Percentiles rank a stretch among this genome's conserved stretches.
Conservation (phyloP, 1,140 invertebrate genomes). For the Ylistrum balloti region DNA sequence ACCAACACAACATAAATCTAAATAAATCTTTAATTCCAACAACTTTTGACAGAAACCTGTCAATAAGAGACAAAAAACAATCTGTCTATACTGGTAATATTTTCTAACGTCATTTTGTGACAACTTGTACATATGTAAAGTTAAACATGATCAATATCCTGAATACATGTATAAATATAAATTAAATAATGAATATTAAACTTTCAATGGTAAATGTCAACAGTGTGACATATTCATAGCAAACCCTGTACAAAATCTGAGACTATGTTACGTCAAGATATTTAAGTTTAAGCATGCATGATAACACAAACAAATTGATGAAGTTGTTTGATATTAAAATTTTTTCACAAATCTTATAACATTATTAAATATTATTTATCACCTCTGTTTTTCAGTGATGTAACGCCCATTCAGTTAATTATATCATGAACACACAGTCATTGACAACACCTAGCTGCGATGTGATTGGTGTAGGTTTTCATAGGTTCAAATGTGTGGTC, state of each 20-base stretch:
- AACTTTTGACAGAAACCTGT: background rate
- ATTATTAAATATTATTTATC: too few relatives aligned
- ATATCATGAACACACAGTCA: too few relatives aligned
- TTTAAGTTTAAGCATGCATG: background rate
- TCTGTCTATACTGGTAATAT: background rate
- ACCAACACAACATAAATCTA: background rate
- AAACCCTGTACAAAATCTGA: background rate
- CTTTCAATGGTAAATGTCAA: background rate
- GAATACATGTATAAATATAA: background rate
- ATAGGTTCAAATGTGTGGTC: too few relatives aligned
- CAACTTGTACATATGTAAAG: background rate
- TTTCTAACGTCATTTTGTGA: background rate
- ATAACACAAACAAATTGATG: too few relatives aligned
- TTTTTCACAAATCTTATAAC: too few relatives aligned
- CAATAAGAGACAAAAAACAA: too few relatives aligned
- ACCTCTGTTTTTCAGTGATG: too few relatives aligned
- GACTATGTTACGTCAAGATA: background rate
- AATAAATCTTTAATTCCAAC: background rate
- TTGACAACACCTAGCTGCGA: too few relatives aligned
- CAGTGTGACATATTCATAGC: background rate
- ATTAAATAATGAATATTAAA: background rate
- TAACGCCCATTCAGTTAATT: too few relatives aligned
- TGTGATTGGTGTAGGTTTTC: too few relatives aligned
- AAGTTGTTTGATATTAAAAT: too few relatives aligned
- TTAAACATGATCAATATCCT: background rate